Base-by-base conservation (phyloP, 1,140 invertebrate genomes). In the Drosophila orosa region DNA sequence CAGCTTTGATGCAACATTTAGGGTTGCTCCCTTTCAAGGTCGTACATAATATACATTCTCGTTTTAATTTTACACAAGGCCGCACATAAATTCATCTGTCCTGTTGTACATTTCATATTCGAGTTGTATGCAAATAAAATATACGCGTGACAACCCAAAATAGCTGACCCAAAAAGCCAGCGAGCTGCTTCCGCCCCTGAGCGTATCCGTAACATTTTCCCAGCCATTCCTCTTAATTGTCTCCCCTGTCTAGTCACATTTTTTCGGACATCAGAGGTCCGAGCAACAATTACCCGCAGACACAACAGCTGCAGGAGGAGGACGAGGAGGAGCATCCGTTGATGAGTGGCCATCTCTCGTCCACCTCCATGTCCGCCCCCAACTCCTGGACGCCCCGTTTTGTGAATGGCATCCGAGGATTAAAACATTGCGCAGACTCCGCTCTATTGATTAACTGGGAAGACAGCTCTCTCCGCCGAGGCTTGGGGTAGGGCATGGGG, bases 401-500 rank as follows among this genome's bases (percentile, higher is more conserved):
- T 65, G 73, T 89, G 84, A 89, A 89, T 89, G 84, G 66, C 63
- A 72, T 65, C 52, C 52, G 35, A 72, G 45, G 67, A 74, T 48
- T 80, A 62, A 17, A n/a, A 1, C 13, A 61, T 15, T 62, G 80
- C 84, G 84, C 80, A 78, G 77, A 48, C 67, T 78, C 77, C 44
- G 10, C 56, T 84, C 62, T 72, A 89, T 89, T 52, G 84, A 89
- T 89, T 89, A 25, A 13, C 47, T 47, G 25, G 10, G 58, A 40
- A 35, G 52, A 68, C 65, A 54, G 74, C 62, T 62, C 84, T 89
- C 77, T 80, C 44, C 19, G 44, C 44, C 59, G 29, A 29, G 24
- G 33, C 76, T 87, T 87, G 83, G 77, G 83, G 80, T 87, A 87
- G 83, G 83, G 55, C 85, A 89, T 89, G 84, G 69, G 78, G 63